Percentiles rank a stretch among this genome's conserved stretches.
Conservation (phyloP, 2,797 vertebrate species). For the Gallinago solitaria region DNA sequence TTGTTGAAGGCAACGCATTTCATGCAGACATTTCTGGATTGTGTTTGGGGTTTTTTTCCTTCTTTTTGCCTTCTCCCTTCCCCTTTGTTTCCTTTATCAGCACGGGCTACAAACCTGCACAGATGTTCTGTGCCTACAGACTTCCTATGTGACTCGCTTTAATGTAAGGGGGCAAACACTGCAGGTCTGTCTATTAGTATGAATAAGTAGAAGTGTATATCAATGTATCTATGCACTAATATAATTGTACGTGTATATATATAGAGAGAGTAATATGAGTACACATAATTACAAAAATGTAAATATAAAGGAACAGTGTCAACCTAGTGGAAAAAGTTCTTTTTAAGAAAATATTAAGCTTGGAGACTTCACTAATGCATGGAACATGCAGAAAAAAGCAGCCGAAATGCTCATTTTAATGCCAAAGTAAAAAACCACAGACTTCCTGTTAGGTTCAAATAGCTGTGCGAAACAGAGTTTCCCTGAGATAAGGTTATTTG, state of each 20-base stretch:
- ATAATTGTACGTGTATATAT: not conserved
- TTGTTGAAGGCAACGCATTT: not conserved
- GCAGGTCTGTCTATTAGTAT: not conserved
- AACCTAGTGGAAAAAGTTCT: not conserved
- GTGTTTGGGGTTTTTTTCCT: not conserved
- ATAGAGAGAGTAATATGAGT: not conserved
- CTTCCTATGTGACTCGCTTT: not conserved
- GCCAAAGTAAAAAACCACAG: not conserved
- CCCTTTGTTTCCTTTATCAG: not conserved
- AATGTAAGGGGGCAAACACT: not conserved
- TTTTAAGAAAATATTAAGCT: not conserved
- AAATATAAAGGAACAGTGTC: not conserved
- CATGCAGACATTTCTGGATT: not conserved
- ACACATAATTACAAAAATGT: not conserved
- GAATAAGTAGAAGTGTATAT: not conserved
- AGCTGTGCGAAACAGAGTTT: not conserved
- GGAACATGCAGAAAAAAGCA: not conserved
- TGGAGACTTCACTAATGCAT: not conserved
- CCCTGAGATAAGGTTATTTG: slow-evolving; percentile 14
- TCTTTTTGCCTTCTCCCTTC: not conserved
- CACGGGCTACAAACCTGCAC: not conserved
- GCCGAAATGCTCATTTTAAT: not conserved
- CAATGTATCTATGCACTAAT: not conserved
- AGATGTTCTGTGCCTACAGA: not conserved
- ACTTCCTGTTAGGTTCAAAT: not conserved